Conservation (phyloP, 2,888 invertebrate genomes). For the Drosophila putrida region DNA sequence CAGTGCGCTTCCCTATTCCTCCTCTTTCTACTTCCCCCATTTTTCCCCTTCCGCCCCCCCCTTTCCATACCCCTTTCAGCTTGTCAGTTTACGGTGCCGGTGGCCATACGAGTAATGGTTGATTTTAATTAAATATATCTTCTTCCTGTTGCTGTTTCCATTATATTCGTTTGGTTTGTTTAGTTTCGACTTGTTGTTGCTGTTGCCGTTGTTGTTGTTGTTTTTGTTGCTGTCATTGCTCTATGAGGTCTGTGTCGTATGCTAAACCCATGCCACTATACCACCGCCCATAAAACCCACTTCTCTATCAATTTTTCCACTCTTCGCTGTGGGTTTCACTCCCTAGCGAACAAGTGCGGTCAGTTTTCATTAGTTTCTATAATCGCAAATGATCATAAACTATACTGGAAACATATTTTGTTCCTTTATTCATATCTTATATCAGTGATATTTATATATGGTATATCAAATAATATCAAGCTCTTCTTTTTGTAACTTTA, state of each 20-base stretch:
- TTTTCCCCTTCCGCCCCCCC: background rate
- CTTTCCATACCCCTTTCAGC: conserved; percentile 24
- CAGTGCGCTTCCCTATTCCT: conserved; percentile 14
- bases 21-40: conserved; percentile 12
- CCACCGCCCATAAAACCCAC: conserved; percentile 9
- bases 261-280: conserved; percentile 13
- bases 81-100: conserved; percentile 66
- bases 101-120: conserved; percentile 76
- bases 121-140: conserved; percentile 86
- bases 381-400: background rate
- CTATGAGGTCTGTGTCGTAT: conserved; percentile 27
- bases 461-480: background rate
- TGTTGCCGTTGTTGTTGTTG: conserved; percentile 9
- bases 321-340: conserved; percentile 18
- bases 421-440: background rate
- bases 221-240: conserved; percentile 35
- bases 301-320: conserved; percentile 16
- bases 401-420: background rate
- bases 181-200: conserved; percentile 17
- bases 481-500: background rate
- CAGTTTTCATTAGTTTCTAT: conserved; percentile 19
- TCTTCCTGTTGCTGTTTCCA: conserved; percentile 84
- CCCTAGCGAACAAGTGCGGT: conserved; percentile 14
- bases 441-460: background rate
- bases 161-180: conserved; percentile 47